These are phyloP conservation scores for Hyles vespertilio DNA, from an alignment of 1,140 invertebrate genomes.

Conservation along the genomic window DNA sequence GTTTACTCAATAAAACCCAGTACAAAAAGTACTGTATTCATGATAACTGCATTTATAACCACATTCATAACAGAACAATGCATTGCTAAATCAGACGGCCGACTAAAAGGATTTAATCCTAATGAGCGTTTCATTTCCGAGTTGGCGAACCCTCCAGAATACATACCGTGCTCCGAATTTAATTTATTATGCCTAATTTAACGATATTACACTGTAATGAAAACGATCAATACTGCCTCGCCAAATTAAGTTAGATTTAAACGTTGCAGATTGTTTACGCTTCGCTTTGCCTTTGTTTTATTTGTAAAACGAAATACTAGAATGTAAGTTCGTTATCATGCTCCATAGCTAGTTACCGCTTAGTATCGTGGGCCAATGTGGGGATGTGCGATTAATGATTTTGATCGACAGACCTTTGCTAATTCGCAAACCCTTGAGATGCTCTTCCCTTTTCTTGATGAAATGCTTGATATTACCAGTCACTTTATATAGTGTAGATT, in stretches of 20 bases:
- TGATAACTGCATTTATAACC: constrained; percentile 8
- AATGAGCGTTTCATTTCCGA: constrained; percentile 28
- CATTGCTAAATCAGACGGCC: background rate
- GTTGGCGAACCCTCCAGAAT: constrained; percentile 10
- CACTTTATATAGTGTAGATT: too few relatives aligned
- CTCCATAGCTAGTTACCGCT: background rate
- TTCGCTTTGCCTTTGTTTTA: background rate
- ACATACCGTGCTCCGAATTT: constrained; percentile 16
- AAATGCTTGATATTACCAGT: too few relatives aligned
- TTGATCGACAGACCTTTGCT: too few relatives aligned
- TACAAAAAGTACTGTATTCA: background rate
- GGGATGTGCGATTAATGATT: too few relatives aligned
- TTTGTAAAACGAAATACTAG: too few relatives aligned
- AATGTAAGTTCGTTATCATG: too few relatives aligned
- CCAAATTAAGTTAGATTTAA: background rate
- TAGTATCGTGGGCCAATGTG: too few relatives aligned
- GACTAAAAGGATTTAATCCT: constrained; percentile 31
- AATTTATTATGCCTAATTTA: constrained; percentile 17
- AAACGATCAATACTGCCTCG: background rate
- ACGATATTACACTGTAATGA: constrained; percentile 16
- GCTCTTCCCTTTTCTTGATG: too few relatives aligned
- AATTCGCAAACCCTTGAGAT: too few relatives aligned
- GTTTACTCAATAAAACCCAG: background rate
- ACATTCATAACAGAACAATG: constrained; percentile 8
- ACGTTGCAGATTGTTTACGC: background rate